Percentiles rank a stretch among this genome's conserved stretches.
Evolutionary conservation across 2,113 vertebrate genomes (phyloP).

Genomic region (Ophiodon elongatus): DNA sequence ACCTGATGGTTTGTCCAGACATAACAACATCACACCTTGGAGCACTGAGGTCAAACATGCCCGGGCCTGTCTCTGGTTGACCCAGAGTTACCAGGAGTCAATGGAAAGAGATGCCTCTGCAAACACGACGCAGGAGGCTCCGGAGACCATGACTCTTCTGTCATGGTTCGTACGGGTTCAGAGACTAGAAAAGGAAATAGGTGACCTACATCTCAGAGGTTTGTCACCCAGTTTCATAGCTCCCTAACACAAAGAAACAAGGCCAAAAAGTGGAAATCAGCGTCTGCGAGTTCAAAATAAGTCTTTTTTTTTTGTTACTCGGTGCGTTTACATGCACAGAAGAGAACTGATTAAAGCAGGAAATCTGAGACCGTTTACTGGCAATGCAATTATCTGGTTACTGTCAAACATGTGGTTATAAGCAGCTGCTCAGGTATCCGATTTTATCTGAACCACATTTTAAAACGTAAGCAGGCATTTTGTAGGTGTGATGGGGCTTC

Average conservation of each 20-base stretch:
- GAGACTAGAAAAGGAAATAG: constrained; percentile 14
- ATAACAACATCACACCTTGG: constrained; percentile 58
- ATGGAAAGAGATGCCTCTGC: constrained; percentile 4
- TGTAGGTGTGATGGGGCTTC: not conserved
- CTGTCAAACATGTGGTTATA: not conserved
- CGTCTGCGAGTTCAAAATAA: not conserved
- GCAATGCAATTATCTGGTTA: not conserved
- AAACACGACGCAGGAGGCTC: constrained; percentile 31
- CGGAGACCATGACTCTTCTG: not conserved
- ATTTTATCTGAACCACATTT: not conserved
- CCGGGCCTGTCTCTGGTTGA: constrained; percentile 56
- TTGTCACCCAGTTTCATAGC: constrained; percentile 42
- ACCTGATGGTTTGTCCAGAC: constrained; percentile 49
- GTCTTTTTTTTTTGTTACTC: not conserved
- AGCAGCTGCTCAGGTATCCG: not conserved
- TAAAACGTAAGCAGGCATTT: not conserved
- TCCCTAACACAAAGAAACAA: not conserved
- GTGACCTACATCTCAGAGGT: constrained; percentile 59
- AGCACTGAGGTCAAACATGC: constrained; percentile 58
- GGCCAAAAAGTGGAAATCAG: not conserved
- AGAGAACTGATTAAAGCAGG: not conserved
- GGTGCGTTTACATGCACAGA: not conserved
- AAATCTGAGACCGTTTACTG: not conserved
- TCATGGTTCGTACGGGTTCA: constrained; percentile 20
- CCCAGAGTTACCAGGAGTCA: constrained; percentile 27